phyloP scores from a whole-genome alignment of 2,113 vertebrate genomes.

The Hippopotamus amphibius region DNA sequence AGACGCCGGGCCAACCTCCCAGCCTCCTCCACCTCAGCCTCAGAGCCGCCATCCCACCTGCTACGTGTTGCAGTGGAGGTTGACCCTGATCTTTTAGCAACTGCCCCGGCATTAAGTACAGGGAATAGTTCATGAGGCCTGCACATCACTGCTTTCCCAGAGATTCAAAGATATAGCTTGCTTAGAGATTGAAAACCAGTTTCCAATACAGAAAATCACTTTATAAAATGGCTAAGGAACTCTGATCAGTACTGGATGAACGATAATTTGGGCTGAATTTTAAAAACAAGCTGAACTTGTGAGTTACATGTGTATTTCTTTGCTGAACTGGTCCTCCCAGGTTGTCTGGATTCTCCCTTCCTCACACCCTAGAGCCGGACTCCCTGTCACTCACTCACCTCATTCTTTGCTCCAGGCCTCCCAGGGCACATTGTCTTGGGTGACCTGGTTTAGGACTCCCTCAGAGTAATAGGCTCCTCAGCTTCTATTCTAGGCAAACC shows the following conservation, averaged over 20 bases:
- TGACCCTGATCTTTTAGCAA: background rate
- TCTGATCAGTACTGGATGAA: background rate
- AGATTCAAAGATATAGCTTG: background rate
- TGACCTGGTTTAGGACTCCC: background rate
- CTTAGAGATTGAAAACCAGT: background rate
- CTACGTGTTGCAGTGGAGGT: background rate
- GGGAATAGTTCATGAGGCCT: background rate
- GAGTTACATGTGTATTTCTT: fast-evolving
- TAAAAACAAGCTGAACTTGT: background rate
- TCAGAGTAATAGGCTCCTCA: background rate
- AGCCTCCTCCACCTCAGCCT: background rate
- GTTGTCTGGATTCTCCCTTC: background rate
- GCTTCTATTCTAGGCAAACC: conserved; percentile 5
- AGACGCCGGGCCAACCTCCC: background rate
- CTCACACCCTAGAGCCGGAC: background rate
- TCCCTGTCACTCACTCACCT: background rate
- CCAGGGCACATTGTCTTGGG: background rate
- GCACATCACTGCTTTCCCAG: background rate
- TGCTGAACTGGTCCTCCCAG: background rate
- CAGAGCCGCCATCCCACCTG: background rate
- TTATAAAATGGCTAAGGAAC: background rate
- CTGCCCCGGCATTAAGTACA: background rate
- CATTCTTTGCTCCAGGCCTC: background rate
- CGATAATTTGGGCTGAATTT: background rate
- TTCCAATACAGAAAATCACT: background rate